Percentiles rank a stretch among this genome's conserved stretches.
These are phyloP conservation scores for Phylloscopus trochiloides DNA, from an alignment of 2,113 vertebrate species.

Conservation along the genomic window DNA sequence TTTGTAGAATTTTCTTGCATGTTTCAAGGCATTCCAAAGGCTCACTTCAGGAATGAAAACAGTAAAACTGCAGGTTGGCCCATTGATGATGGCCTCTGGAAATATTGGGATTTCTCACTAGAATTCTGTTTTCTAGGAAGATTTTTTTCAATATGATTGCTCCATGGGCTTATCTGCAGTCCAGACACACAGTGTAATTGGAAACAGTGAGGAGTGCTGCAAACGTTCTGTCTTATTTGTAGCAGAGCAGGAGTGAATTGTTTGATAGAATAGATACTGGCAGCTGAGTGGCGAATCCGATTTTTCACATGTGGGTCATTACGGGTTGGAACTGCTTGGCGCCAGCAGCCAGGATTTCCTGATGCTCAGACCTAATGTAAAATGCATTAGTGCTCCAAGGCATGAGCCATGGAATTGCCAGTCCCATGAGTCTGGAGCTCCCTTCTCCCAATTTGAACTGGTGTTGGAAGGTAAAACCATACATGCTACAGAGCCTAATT, in stretches of 20 bases:
- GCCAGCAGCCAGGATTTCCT: slow-evolving; percentile 68
- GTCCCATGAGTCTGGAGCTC: slow-evolving; percentile 49
- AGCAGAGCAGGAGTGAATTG: slow-evolving; percentile 25
- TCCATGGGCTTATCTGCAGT: slow-evolving; percentile 29
- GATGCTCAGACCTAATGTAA: slow-evolving; percentile 69
- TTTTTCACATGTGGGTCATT: slow-evolving; percentile 68
- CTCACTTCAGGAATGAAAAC: neutral
- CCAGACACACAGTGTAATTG: slow-evolving; percentile 60
- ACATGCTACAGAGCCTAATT: slow-evolving; percentile 74
- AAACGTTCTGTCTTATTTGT: slow-evolving; percentile 51
- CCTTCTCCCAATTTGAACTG: slow-evolving; percentile 49
- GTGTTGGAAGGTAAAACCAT: slow-evolving; percentile 72
- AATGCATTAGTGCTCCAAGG: slow-evolving; percentile 73
- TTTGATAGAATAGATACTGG: slow-evolving; percentile 72
- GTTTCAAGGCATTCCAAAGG: neutral
- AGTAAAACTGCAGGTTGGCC: neutral
- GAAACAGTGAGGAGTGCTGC: slow-evolving; percentile 62
- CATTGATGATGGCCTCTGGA: neutral
- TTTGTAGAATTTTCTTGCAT: neutral
- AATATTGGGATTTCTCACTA: neutral
- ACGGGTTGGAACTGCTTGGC: slow-evolving; percentile 63
- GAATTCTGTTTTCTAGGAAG: slow-evolving; percentile 5
- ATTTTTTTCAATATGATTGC: neutral
- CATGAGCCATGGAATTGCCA: slow-evolving; percentile 63
- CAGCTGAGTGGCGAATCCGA: slow-evolving; percentile 47